Evolutionary conservation across 1,140 invertebrate genomes (phyloP), one percentile per base, ranked within the genome.

Genomic region (Ceratina calcarata): DNA sequence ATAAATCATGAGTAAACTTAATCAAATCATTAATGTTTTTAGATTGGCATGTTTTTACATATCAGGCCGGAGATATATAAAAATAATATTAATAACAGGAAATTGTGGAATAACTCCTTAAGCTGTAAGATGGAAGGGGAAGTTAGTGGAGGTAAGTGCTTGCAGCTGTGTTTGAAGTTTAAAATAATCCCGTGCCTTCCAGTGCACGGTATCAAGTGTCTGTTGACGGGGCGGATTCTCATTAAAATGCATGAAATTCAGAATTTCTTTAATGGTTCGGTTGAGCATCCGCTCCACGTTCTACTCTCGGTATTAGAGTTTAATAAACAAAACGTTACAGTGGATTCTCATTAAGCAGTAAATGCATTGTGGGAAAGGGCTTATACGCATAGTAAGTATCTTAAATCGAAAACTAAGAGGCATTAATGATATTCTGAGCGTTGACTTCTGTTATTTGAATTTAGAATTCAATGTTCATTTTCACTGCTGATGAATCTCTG

Each of bases 231-330:
- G 27, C 7, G 15, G n/a, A 20, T 15, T 13, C n/a, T 55, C 72
- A 74, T 74, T 74, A 57, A 22, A 65, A 74, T 74, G 61, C 4
- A 74, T 65, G 61, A 65, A 65, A 65, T 57, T 32, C 58, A n/a
- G 27, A 22, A 55, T 65, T 62, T 55, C 49, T 45, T 65, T 22
- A 3, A 49, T 16, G 15, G 55, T 8, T 37, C 13, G 18, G n/a
- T 64, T 51, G 45, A 55, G 18, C 51, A 74, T 45, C 10, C 37
- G 22, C 15, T 13, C 32, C 37, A 32, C 64, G 16, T 24, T 18
- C 24, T n/a, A 10, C 22, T 7, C 37, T 45, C 32, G n/a, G 10
- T 45, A 18, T 1, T 2, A 4, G 18, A 4, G 18, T 4, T 65
- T 20, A 18, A 65, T 15, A 20, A 65, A 65, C 32, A 12, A 15